phyloP scores from a whole-genome alignment of 2,888 invertebrate genomes.

The Mylabris sibirica region DNA sequence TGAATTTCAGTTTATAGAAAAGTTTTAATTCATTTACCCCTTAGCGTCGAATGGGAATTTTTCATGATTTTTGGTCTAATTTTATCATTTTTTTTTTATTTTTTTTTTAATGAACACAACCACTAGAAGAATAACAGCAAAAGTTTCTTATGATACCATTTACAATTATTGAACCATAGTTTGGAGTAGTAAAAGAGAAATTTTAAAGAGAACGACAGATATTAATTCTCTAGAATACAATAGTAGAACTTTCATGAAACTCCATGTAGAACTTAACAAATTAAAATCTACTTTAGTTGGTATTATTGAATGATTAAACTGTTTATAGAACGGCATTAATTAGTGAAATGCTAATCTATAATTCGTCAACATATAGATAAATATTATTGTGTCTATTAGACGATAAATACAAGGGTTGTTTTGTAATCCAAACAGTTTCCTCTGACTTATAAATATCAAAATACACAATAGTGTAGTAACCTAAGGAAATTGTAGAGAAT shows the following conservation, averaged over 20 bases:
- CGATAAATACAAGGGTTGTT: too few relatives aligned
- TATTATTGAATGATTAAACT: too few relatives aligned
- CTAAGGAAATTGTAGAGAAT: conserved; percentile 1
- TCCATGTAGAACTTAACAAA: not conserved
- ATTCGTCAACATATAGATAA: too few relatives aligned
- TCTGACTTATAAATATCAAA: too few relatives aligned
- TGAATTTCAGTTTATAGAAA: not conserved
- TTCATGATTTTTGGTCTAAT: not conserved
- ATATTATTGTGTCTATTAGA: too few relatives aligned
- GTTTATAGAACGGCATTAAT: too few relatives aligned
- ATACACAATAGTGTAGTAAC: not conserved
- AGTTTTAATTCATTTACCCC: not conserved
- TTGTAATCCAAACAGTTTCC: too few relatives aligned
- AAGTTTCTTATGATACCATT: not conserved
- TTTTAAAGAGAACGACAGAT: not conserved
- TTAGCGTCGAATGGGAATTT: not conserved
- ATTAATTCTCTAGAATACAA: not conserved
- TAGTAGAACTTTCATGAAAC: too few relatives aligned
- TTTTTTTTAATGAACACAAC: not conserved
- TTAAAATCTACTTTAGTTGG: too few relatives aligned
- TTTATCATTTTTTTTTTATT: not conserved
- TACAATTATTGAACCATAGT: not conserved
- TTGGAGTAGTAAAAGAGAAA: too few relatives aligned
- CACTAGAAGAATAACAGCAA: not conserved
- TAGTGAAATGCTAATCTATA: too few relatives aligned